A percentile compares a stretch with the other conserved stretches of the same genome.
phyloP scores from a whole-genome alignment of 2,797 vertebrate species.

The Mycteria americana region DNA sequence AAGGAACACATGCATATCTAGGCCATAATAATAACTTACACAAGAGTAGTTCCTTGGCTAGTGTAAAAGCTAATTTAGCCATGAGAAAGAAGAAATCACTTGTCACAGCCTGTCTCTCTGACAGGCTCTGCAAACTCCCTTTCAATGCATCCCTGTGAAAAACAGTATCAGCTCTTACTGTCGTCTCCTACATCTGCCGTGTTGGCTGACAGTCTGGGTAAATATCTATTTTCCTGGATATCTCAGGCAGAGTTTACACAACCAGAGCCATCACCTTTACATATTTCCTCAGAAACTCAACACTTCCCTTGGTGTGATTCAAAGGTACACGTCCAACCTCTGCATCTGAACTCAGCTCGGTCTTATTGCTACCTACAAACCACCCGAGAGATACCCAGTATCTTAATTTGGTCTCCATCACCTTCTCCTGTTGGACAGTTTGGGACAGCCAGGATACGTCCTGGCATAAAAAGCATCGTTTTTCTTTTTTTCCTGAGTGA shows the following conservation, averaged over 20 bases:
- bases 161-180: neutral
- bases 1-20: neutral
- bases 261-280: neutral
- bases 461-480: neutral
- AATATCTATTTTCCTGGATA: neutral
- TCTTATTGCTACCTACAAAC: neutral
- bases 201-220: neutral
- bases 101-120: neutral
- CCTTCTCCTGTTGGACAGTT: neutral
- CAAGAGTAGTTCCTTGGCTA: neutral
- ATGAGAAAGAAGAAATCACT: constrained; percentile 20
- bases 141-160: neutral
- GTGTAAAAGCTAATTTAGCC: constrained; percentile 10
- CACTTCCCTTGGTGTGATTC: neutral
- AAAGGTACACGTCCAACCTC: neutral
- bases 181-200: neutral
- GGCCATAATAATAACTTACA: neutral
- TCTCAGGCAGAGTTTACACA: neutral
- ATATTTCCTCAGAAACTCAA: neutral
- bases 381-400: neutral
- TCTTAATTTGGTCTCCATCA: neutral
- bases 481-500: neutral
- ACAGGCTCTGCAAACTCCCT: neutral
- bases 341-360: neutral
- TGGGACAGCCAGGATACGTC: neutral